phyloP scores from a whole-genome alignment of 2,888 invertebrate genomes.

The Ceratothoa steindachneri region DNA sequence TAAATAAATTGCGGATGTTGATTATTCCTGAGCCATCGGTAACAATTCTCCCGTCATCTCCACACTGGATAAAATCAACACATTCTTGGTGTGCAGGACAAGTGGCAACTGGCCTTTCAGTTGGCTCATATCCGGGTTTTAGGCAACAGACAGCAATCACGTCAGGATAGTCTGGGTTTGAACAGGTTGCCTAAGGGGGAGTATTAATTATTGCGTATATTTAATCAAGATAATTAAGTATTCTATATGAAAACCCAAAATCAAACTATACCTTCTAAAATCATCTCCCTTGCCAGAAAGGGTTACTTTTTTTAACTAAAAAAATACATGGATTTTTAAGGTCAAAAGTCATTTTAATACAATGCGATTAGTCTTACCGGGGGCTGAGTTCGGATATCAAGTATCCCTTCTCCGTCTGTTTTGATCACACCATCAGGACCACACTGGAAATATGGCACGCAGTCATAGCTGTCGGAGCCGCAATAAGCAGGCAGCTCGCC shows the following conservation, averaged over 20 bases:
- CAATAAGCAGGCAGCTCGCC: no score
- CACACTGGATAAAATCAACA: not conserved
- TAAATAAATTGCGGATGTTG: not conserved
- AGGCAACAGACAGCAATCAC: slow-evolving; percentile 23
- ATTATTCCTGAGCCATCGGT: not conserved
- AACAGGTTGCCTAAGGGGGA: slow-evolving; percentile 7
- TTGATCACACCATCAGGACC: slow-evolving; percentile 11
- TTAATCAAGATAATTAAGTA: no score
- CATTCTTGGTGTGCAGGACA: slow-evolving; percentile 13
- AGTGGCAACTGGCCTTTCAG: not conserved
- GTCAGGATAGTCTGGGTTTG: slow-evolving; percentile 20
- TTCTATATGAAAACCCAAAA: no score
- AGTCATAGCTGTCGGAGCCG: slow-evolving; percentile 14
- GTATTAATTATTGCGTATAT: no score
- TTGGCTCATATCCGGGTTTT: no score
- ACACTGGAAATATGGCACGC: slow-evolving; percentile 21
- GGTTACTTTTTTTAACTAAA: no score
- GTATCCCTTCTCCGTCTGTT: slow-evolving; percentile 25
- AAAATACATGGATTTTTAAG: no score
- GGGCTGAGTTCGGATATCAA: slow-evolving; percentile 18
- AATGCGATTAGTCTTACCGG: not conserved
- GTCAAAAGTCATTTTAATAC: no score
- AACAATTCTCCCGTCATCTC: slow-evolving; percentile 11
- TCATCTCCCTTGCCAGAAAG: no score
- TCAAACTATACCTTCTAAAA: no score